A percentile compares a stretch with the other conserved stretches of the same genome.
Evolutionary conservation across 2,888 invertebrate species (phyloP).

Genomic region (Coronaproctus castanopsis): DNA sequence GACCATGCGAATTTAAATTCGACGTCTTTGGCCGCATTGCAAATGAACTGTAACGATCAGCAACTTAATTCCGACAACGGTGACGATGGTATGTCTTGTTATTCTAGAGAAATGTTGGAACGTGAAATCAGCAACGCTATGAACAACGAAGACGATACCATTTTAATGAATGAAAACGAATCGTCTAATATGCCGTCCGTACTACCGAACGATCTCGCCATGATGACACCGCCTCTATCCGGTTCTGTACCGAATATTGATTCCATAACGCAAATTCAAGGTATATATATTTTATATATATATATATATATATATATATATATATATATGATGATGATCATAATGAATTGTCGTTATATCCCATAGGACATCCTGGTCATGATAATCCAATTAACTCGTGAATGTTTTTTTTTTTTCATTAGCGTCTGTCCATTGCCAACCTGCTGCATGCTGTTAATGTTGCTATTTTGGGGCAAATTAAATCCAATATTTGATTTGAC

Average conservation of each 20-base stretch:
- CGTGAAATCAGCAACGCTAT: slow-evolving; percentile 7
- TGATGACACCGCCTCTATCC: slow-evolving; percentile 12
- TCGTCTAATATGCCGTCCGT: not conserved
- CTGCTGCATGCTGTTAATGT: too few relatives aligned
- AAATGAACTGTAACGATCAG: not conserved
- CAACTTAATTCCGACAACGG: slow-evolving; percentile 6
- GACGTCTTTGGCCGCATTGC: too few relatives aligned
- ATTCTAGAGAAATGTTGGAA: slow-evolving; percentile 11
- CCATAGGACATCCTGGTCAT: too few relatives aligned
- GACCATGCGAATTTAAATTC: slow-evolving; percentile 7
- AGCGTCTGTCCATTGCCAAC: too few relatives aligned
- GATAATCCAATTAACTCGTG: too few relatives aligned
- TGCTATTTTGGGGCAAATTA: too few relatives aligned
- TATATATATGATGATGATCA: too few relatives aligned
- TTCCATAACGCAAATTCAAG: slow-evolving; percentile 7
- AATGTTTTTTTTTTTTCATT: too few relatives aligned
- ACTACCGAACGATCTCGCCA: slow-evolving; percentile 7
- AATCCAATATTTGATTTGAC: too few relatives aligned
- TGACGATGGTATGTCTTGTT: slow-evolving; percentile 4
- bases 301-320: too few relatives aligned
- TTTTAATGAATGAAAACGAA: not conserved
- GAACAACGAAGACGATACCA: not conserved
- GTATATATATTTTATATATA: slow-evolving; percentile 2
- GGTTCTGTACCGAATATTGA: slow-evolving; percentile 9
- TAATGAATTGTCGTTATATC: too few relatives aligned